Base-by-base conservation (phyloP, 2,888 invertebrate genomes). In the Leptinotarsa peninsularis region DNA sequence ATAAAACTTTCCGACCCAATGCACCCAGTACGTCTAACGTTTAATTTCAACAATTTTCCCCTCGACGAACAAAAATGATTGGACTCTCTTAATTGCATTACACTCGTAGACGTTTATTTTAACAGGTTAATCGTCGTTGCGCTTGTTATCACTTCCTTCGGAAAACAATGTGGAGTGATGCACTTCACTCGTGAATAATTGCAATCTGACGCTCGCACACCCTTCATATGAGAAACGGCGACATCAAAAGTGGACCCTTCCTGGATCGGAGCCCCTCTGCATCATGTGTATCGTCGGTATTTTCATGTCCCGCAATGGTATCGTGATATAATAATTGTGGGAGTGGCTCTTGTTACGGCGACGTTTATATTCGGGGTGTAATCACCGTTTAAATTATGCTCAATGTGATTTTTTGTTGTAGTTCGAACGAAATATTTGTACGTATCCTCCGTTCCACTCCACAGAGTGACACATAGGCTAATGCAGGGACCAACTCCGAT, bases 71-170 rank as follows among this genome's bases (percentile, higher is more conserved):
- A 50, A 27, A 54, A 27, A 21, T 71, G 67, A n/a, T 54, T 49
- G 23, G 71, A 66, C 18, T 13, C 18, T 75, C 74, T 76, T 80
- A 80, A 78, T 80, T 79, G 75, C 75, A 72, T 79, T 80, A 79
- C 75, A 69, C 73, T 76, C 52, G 73, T 72, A 77, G 76, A 76
- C 77, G 60, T 76, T 76, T 79, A 79, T 74, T 76, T 75, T 74
- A 78, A 79, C 78, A 77, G 72, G 77, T 79, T 80, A 79, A 79
- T 80, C 75, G 78, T 72, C 56, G 76, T 76, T 71, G 79, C 71
- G 72, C 66, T 73, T 68, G 76, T 78, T 76, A 78, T 75, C 74
- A 75, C 67, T 77, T 73, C 76, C 75, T 74, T 73, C 73, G 71
- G 54, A 76, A 73, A 77, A 77, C 78, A 79, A 79, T 76, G 66